Conservation (phyloP, 2,113 vertebrate genomes). For the Bettongia penicillata region DNA sequence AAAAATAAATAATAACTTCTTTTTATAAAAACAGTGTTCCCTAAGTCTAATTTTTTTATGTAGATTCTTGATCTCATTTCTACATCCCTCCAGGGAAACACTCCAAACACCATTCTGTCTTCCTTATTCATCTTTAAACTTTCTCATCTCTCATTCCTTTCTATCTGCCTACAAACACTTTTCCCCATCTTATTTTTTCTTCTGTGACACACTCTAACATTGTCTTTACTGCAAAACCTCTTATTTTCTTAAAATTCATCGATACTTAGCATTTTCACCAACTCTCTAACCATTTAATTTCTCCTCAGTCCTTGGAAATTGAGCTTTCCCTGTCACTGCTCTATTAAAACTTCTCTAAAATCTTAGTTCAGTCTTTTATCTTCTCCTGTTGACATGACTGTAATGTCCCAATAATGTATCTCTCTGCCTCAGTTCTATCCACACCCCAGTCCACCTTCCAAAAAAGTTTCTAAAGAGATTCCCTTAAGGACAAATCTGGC, state of each 20-base stretch:
- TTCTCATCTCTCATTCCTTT: neutral
- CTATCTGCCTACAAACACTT: neutral
- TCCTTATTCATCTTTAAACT: neutral
- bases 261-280: neutral
- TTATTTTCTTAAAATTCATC: neutral
- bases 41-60: neutral
- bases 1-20: neutral
- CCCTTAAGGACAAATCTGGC: neutral
- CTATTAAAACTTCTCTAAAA: neutral
- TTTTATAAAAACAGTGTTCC: neutral
- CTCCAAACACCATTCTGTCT: neutral
- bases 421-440: neutral
- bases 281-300: neutral
- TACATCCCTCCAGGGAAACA: neutral
- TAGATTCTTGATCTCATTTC: neutral
- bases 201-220: neutral
- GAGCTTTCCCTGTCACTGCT: neutral
- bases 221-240: neutral
- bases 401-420: neutral
- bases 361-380: neutral
- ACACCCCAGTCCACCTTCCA: too few species aligned
- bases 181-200: neutral
- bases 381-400: neutral
- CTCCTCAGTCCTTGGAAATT: too few species aligned
- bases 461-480: neutral